Evolutionary conservation across 2,888 invertebrate genomes (phyloP).

Genomic region (Parnassius smintheus): DNA sequence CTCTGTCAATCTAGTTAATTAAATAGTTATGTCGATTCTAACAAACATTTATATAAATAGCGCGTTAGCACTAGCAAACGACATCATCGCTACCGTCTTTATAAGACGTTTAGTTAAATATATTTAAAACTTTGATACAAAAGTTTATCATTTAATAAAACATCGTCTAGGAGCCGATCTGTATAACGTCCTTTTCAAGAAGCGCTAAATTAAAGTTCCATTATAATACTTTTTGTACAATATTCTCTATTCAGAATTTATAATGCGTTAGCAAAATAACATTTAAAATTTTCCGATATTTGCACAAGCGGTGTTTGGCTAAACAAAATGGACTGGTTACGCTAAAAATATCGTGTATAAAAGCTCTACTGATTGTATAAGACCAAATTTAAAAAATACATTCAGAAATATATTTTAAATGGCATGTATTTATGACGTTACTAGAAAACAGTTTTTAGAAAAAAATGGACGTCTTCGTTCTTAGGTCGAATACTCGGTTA

Average conservation of each 20-base stretch:
- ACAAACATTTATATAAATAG: conserved; percentile 52
- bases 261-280: conserved; percentile 76
- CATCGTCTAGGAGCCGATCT: conserved; percentile 43
- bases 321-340: conserved; percentile 79
- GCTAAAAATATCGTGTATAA: conserved; percentile 78
- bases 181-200: conserved; percentile 58
- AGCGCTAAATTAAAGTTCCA: conserved; percentile 59
- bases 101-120: conserved; percentile 55
- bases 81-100: conserved; percentile 56
- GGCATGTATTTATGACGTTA: conserved; percentile 72
- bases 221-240: conserved; percentile 54
- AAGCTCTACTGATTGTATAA: conserved; percentile 79
- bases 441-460: conserved; percentile 75
- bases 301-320: conserved; percentile 76
- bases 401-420: conserved; percentile 77
- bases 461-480: conserved; percentile 80
- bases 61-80: conserved; percentile 53
- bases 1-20: conserved; percentile 58
- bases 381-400: conserved; percentile 71
- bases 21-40: conserved; percentile 56
- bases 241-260: conserved; percentile 55
- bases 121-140: conserved; percentile 42
- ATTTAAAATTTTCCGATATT: conserved; percentile 59
- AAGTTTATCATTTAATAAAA: conserved; percentile 43
- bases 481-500: conserved; percentile 77